phyloP scores from a whole-genome alignment of 2,888 invertebrate species.

The Tenthredo scrophulariae region DNA sequence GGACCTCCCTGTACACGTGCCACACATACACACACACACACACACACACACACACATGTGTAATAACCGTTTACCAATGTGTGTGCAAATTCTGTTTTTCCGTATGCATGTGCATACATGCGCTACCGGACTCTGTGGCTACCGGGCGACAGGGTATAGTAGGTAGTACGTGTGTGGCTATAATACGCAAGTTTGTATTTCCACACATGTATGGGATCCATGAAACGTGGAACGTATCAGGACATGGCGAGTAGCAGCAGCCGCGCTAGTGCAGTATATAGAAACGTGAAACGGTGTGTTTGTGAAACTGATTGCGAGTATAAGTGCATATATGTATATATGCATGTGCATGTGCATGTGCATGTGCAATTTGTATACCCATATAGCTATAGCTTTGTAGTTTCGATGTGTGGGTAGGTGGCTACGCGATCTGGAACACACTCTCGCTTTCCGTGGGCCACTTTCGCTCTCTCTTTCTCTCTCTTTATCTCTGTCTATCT shows the following conservation, averaged over 20 bases:
- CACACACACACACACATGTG: too few relatives aligned
- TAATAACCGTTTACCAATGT: too few relatives aligned
- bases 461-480: constrained; percentile 70
- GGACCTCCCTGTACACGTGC: too few relatives aligned
- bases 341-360: neutral
- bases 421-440: constrained; percentile 72
- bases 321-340: neutral
- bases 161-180: neutral
- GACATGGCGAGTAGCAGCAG: neutral
- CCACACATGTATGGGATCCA: neutral
- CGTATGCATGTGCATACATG: neutral
- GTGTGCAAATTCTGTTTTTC: too few relatives aligned
- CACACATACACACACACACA: too few relatives aligned
- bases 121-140: constrained; percentile 36
- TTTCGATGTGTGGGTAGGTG: neutral
- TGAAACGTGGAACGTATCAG: neutral
- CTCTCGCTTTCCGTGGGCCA: constrained; percentile 77
- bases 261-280: neutral
- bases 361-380: neutral
- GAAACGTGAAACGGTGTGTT: constrained; percentile 2
- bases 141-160: neutral
- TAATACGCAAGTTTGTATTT: neutral
- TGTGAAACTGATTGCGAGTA: neutral
- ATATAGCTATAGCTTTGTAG: neutral
- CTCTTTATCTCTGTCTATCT: constrained; percentile 34